These are phyloP conservation scores for Phaethornis superciliosus DNA, from an alignment of 2,113 vertebrate species.

Conservation along the genomic window DNA sequence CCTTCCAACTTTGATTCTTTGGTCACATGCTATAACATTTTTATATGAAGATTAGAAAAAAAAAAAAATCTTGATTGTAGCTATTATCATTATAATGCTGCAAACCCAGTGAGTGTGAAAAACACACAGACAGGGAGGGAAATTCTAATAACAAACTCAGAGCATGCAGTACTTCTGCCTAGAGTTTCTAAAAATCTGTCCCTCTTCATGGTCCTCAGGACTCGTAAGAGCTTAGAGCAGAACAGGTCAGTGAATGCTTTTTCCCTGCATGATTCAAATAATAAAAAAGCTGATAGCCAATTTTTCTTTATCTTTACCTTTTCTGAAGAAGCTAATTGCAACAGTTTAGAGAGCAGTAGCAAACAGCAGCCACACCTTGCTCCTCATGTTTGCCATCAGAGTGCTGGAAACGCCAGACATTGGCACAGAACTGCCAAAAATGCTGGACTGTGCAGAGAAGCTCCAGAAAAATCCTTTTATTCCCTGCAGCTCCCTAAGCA, in stretches of 20 bases:
- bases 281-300: neutral
- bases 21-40: neutral
- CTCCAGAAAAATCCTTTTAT: neutral
- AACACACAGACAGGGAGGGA: neutral
- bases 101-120: neutral
- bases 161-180: neutral
- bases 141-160: constrained; percentile 18
- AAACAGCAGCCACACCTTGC: neutral
- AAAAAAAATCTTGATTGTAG: neutral
- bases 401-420: neutral
- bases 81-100: neutral
- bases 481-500: neutral
- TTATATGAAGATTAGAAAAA: neutral
- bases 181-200: neutral
- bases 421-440: neutral
- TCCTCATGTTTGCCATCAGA: neutral
- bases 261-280: neutral
- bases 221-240: neutral
- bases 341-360: neutral
- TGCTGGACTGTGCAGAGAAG: neutral
- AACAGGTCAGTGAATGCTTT: neutral
- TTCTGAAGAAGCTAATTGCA: neutral
- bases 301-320: neutral
- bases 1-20: neutral
- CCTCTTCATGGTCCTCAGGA: neutral